Evolutionary conservation across 2,888 invertebrate genomes (phyloP), one percentile per base, ranked within the genome.

Genomic region (Xanthia icteritia): DNA sequence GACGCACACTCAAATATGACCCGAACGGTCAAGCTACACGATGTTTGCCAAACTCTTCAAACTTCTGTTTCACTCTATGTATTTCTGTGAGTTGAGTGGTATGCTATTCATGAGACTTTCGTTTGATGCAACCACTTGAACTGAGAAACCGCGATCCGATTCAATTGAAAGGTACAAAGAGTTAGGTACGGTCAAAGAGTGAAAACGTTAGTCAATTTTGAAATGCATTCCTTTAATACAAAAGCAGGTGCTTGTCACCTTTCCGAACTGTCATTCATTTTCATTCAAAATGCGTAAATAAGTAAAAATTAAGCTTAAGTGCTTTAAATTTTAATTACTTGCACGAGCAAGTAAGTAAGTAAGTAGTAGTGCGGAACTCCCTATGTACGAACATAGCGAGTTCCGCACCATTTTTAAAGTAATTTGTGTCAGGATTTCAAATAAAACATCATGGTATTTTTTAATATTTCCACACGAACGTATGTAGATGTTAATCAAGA

Each of bases 21-120:
- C 36, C 23, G 27, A 60, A 15, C 39, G 27, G 39, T 76, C 13
- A 3, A 39, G 3, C 48, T 31, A 36, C n/a, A 54, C 54, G 61
- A 54, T 45, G 17, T 20, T 42, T 42, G n/a, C 9, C 17, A 64
- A 63, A 36, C 45, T 36, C 17, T 23, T 36, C 8, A 64, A 77
- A 39, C 17, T 61, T 31, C 54, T 60, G 27, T 36, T n/a, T 27
- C 27, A 8, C 4, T 42, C 20, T 27, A 1, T 56, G 27, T 45
- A 76, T 42, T n/a, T 45, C 39, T 6, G 23, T 5, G n/a, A 45
- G 9, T 77, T 54, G 11, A 76, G n/a, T 60, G 39, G 60, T 75
- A 20, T 76, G 39, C 5, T 75, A 9, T 76, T n/a, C 39, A 51
- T 8, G 45, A 42, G 17, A 23, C 4, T n/a, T 73, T 74, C 20